Base-by-base conservation (phyloP, 1,140 invertebrate genomes). In the Sitobion miscanthi region DNA sequence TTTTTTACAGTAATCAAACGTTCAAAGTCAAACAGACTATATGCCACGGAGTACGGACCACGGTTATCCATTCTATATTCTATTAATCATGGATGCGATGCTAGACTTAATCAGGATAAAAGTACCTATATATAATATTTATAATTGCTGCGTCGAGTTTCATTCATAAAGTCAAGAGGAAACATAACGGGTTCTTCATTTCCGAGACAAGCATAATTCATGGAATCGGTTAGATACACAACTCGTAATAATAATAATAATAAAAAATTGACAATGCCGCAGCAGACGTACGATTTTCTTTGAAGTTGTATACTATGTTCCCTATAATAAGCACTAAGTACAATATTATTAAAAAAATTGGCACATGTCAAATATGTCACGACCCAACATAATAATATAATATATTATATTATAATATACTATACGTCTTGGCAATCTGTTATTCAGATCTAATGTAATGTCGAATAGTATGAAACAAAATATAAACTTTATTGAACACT, bases 211-310 rank as follows among this genome's bases (percentile, higher is more conserved):
- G 8, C 25, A n/a, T 89, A 89, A 54, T 89, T 89, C 87, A 89
- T 35, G 49, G 87, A 89, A 89, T 89, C 87, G 14, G 30, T 42
- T 38, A 35, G 14, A 52, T n/a, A 88, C 47, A 52, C 20, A 52
- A 88, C 30, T 88, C 8, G 20, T 52, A 52, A 88, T 88, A 52
- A 49, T 87, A 87, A 87, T 88, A 88, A 88, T 49, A n/a, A 88
- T 54, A 89, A 47, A n/a, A 54, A 30, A 35, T 25, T 86, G 42
- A 9, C 38, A 2, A 42, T 86, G 23, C 14, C 49, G 2, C 25
- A n/a, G 85, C 23, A 89, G 49, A 52, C 2, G 9, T 14, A 11
- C 49, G 7, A 47, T 89, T 89, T 89, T 21, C 52, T 35, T 89
- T 35, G 35, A 89, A 89, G 49, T 54, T 52, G 30, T 30, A 47